Conservation (phyloP, 2,113 vertebrate species). For the Myiagra hebetior region DNA sequence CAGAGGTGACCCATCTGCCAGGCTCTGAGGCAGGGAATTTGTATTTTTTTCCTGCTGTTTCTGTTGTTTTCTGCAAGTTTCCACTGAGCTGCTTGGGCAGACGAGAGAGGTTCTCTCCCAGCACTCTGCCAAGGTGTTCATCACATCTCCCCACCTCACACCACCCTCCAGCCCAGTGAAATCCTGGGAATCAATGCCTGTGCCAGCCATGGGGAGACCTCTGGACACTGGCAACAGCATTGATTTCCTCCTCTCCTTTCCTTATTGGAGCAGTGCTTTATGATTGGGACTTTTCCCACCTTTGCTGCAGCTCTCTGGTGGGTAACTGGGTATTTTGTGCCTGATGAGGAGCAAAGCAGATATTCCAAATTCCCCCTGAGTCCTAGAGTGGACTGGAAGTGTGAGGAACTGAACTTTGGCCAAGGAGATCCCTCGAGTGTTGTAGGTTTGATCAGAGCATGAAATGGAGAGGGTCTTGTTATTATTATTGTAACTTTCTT, state of each 20-base stretch:
- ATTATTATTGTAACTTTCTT: not conserved
- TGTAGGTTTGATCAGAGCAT: not conserved
- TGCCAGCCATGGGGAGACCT: not conserved
- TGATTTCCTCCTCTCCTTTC: not conserved
- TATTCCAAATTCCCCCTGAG: not conserved
- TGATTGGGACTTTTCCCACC: not conserved
- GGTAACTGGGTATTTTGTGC: not conserved
- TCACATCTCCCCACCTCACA: not conserved
- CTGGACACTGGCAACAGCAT: not conserved
- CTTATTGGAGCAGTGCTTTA: too few species aligned
- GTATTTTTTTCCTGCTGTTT: not conserved
- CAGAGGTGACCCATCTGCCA: not conserved
- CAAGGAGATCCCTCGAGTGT: not conserved
- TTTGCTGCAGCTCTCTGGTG: not conserved
- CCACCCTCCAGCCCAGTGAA: not conserved
- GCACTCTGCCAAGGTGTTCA: fast-evolving
- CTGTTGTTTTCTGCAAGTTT: not conserved
- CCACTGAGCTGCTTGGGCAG: not conserved
- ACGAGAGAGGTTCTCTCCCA: not conserved
- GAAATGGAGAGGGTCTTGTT: not conserved
- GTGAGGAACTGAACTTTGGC: constrained; percentile 20
- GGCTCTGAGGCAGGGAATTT: not conserved
- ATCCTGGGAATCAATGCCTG: not conserved
- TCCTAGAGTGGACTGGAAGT: not conserved
- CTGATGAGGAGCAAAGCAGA: not conserved